A percentile compares a stretch with the other conserved stretches of the same genome.
Evolutionary conservation across 2,113 vertebrate species (phyloP).

Genomic region (Lophura nycthemera): DNA sequence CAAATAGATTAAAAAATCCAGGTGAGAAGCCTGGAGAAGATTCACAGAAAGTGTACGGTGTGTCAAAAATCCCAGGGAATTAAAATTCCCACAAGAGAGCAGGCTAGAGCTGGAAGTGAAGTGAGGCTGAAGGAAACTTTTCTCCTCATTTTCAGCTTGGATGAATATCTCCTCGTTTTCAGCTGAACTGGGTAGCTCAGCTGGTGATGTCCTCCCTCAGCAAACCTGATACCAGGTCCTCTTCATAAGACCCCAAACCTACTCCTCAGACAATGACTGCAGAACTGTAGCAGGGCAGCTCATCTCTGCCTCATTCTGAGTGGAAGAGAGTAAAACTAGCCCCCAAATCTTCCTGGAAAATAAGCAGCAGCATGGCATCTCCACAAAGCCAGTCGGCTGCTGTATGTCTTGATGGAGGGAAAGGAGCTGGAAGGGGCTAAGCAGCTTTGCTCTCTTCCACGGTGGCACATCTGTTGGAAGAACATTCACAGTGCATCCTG

Average conservation of each 20-base stretch:
- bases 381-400: background rate
- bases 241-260: background rate
- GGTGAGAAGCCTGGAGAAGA: slow-evolving; percentile 34
- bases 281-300: background rate
- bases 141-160: background rate
- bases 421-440: background rate
- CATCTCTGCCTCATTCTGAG: background rate
- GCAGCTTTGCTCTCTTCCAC: background rate
- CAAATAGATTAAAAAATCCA: background rate
- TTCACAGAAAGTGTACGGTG: background rate
- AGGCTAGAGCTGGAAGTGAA: background rate
- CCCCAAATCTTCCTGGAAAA: background rate
- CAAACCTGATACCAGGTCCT: background rate
- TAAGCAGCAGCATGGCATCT: accelerated
- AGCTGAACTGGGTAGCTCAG: background rate
- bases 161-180: background rate
- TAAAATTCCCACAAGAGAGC: background rate
- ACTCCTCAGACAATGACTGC: background rate
- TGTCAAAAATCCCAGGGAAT: background rate
- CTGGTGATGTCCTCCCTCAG: background rate
- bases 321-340: background rate
- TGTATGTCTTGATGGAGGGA: background rate
- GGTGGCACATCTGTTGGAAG: background rate
- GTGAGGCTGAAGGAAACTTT: background rate
- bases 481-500: accelerated